Base-by-base conservation (phyloP, 2,797 vertebrate species). In the Columba guinea region DNA sequence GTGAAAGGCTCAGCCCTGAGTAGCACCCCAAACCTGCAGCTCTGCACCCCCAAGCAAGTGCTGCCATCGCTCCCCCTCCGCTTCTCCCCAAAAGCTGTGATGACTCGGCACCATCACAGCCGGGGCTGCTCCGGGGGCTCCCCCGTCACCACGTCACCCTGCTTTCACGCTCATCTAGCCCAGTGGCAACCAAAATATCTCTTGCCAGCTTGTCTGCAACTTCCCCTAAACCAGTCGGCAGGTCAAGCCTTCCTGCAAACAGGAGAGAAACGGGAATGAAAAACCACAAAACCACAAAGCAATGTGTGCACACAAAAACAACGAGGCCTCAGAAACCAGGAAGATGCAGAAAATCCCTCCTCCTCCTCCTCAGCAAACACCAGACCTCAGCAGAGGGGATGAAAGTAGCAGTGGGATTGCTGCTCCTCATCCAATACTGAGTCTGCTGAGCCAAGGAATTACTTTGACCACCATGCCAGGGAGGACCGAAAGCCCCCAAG, bases 401-500 rank as follows among this genome's bases (percentile, higher is more conserved):
- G 70, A 44, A 89, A 89, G 80, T 4, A 89, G 74, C 60, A 80
- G 75, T 1, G 4, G 60, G 78, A 89, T 18, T 70, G 49, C 41
- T 87, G 86, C 79, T 91, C 76, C 91, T 91, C 89, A 83, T 52
- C 65, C 0, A 0, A 28, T 41, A 37, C 0, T 0, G 7, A 67
- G 77, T 41, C 78, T 39, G 71, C 70, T 64, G 48, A 92, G 87
- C n/a, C 69, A 77, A 89, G n/a, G n/a, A 83, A 79, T 85, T 19
- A 44, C 84, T 44, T 23, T 37, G 7, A 46, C 55, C 26, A 16
- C 75, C 0, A 1, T 64, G 35, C 7, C 2, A 0, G 44, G 39
- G 22, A 52, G 18, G 44, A 65, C 32, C 30, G 32, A 90, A 68
- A 63, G 6, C 75, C 11, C 30, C 49, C 60, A 13, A 55, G 5